phyloP scores from a whole-genome alignment of 1,140 invertebrate species.

The Riptortus pedestris region DNA sequence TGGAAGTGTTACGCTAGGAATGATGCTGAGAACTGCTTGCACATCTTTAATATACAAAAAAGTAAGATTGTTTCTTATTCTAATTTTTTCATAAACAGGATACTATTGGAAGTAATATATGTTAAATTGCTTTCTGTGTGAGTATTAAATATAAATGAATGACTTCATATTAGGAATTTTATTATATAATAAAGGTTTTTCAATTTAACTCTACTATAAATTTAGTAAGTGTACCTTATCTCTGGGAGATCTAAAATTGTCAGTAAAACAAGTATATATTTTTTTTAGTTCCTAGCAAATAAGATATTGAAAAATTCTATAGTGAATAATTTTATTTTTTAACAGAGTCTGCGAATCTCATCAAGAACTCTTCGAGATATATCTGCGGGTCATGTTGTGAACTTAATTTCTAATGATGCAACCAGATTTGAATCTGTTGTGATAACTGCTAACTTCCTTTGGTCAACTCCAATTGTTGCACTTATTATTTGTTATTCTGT shows the following conservation, averaged over 20 bases:
- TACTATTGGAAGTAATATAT: no score
- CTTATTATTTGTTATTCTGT: constrained; percentile 51
- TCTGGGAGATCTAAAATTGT: neutral
- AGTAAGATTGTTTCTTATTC: no score
- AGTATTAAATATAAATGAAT: no score
- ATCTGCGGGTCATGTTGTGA: constrained; percentile 74
- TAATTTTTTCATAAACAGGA: no score
- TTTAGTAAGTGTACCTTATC: neutral
- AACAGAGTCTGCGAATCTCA: constrained; percentile 34
- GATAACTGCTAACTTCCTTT: constrained; percentile 50
- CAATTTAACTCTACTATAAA: no score
- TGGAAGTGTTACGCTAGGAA: no score
- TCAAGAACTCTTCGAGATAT: constrained; percentile 58
- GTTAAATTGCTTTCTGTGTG: no score
- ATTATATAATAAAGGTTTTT: no score
- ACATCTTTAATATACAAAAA: no score
- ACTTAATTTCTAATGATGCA: constrained; percentile 70
- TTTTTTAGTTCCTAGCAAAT: neutral
- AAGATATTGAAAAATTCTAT: neutral
- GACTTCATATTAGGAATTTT: neutral
- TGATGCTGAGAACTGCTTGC: no score
- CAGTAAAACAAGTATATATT: neutral
- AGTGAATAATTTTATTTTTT: neutral
- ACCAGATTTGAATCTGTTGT: constrained; percentile 51
- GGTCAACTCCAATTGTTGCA: constrained; percentile 53